phyloP scores from a whole-genome alignment of 2,797 vertebrate genomes.

The Synanceia verrucosa region DNA sequence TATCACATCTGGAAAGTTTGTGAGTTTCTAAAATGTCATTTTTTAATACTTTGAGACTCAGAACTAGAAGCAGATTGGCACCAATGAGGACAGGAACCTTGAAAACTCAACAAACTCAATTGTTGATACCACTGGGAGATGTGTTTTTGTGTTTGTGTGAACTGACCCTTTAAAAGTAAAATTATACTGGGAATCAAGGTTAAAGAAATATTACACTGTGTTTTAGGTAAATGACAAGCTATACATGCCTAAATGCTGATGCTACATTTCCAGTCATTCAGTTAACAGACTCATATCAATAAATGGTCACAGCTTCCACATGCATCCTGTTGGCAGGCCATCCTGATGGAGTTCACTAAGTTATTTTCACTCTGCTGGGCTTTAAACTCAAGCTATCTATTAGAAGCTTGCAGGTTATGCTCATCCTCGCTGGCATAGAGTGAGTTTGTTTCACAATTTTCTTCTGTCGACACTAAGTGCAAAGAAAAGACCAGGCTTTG shows the following conservation, averaged over 20 bases:
- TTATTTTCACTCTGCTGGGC: neutral
- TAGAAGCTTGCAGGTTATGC: conserved; percentile 21
- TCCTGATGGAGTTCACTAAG: neutral
- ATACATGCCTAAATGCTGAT: conserved; percentile 50
- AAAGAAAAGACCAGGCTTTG: conserved; percentile 40
- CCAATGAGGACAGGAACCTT: neutral
- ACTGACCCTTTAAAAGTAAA: conserved; percentile 40
- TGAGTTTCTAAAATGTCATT: neutral
- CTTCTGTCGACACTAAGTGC: neutral
- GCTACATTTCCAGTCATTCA: conserved; percentile 45
- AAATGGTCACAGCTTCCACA: conserved; percentile 39
- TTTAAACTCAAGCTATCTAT: conserved; percentile 33
- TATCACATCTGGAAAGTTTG: neutral
- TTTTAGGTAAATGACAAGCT: conserved; percentile 37
- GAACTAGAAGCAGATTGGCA: neutral
- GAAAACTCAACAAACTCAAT: neutral
- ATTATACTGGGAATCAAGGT: conserved; percentile 16
- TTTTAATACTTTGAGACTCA: conserved; percentile 1
- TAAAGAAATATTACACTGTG: conserved; percentile 37
- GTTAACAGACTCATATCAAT: conserved; percentile 13
- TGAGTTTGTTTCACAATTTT: conserved; percentile 6
- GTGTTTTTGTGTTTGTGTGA: conserved; percentile 24
- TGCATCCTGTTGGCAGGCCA: conserved; percentile 49
- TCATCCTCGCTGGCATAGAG: conserved; percentile 33
- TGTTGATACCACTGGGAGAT: neutral